phyloP scores from a whole-genome alignment of 2,888 invertebrate species.

The Laspeyria flexula region DNA sequence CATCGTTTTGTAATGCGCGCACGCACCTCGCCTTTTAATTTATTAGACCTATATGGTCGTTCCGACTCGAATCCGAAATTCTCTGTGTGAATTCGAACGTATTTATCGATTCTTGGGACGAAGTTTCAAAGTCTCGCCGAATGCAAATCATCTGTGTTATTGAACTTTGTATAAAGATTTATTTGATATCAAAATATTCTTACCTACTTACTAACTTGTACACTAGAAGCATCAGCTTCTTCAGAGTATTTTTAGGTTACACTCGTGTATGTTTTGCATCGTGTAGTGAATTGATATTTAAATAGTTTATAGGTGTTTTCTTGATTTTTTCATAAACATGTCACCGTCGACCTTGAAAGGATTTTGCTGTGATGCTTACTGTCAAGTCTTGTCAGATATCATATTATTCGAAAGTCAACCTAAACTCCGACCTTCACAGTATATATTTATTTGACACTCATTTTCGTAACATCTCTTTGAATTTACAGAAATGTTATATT shows the following conservation, averaged over 20 bases:
- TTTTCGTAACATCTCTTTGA: constrained; percentile 14
- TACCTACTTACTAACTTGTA: neutral
- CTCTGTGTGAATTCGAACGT: constrained; percentile 35
- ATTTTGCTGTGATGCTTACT: constrained; percentile 7
- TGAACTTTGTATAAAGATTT: constrained; percentile 35
- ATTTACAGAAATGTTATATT: constrained; percentile 29
- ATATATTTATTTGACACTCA: constrained; percentile 3
- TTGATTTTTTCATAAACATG: neutral
- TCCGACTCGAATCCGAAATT: constrained; percentile 56
- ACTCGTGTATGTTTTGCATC: neutral
- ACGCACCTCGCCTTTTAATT: constrained; percentile 68
- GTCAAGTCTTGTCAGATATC: neutral
- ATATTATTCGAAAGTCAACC: constrained; percentile 2
- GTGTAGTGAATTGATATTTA: too few relatives aligned
- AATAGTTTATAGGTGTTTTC: too few relatives aligned
- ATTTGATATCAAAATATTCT: too few relatives aligned
- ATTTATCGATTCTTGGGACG: constrained; percentile 44
- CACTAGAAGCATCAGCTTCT: neutral
- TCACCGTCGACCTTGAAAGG: constrained; percentile 2
- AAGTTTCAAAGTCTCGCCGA: constrained; percentile 34
- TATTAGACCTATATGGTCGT: constrained; percentile 57
- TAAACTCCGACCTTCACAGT: constrained; percentile 11
- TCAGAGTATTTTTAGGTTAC: neutral
- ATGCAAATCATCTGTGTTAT: constrained; percentile 45
- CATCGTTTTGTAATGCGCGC: constrained; percentile 77